phyloP scores from a whole-genome alignment of 2,888 invertebrate genomes.

The Meteorus cinctellus region DNA sequence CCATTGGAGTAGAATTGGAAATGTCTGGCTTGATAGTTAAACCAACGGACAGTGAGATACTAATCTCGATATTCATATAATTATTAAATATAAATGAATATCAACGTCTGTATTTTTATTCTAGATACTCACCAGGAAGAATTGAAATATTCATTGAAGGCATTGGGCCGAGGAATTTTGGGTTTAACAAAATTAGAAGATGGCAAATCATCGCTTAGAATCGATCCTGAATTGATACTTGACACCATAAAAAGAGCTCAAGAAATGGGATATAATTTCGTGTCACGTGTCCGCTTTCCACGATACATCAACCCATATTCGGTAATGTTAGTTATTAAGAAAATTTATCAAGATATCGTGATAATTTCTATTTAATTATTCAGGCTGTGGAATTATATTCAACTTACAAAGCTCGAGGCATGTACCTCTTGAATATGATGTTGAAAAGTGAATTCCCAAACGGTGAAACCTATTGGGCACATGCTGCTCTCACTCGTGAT shows the following conservation, averaged over 20 bases:
- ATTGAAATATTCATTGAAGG: constrained; percentile 80
- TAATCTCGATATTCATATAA: background rate
- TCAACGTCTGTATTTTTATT: constrained; percentile 12
- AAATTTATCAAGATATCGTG: background rate
- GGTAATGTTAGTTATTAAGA: constrained; percentile 70
- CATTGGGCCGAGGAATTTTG: constrained; percentile 80
- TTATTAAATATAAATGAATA: background rate
- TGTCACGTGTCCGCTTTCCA: constrained; percentile 78
- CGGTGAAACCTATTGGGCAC: constrained; percentile 82
- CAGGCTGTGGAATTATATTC: constrained; percentile 85
- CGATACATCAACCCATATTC: constrained; percentile 80
- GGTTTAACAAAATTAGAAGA: constrained; percentile 77
- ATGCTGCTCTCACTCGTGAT: constrained; percentile 78
- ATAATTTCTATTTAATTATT: background rate
- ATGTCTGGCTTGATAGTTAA: constrained; percentile 80
- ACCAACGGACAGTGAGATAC: constrained; percentile 78
- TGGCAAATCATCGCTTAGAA: constrained; percentile 76
- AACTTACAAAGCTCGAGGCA: constrained; percentile 81
- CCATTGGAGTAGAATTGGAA: constrained; percentile 79
- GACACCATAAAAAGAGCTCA: constrained; percentile 78
- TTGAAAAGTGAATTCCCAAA: constrained; percentile 80
- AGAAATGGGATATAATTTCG: constrained; percentile 69
- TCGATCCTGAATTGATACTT: constrained; percentile 80
- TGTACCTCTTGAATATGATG: constrained; percentile 79
- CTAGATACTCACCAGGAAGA: constrained; percentile 77